Evolutionary conservation across 2,888 invertebrate species (phyloP), one percentile per base, ranked within the genome.

Genomic region (Sinotaia quadrata): DNA sequence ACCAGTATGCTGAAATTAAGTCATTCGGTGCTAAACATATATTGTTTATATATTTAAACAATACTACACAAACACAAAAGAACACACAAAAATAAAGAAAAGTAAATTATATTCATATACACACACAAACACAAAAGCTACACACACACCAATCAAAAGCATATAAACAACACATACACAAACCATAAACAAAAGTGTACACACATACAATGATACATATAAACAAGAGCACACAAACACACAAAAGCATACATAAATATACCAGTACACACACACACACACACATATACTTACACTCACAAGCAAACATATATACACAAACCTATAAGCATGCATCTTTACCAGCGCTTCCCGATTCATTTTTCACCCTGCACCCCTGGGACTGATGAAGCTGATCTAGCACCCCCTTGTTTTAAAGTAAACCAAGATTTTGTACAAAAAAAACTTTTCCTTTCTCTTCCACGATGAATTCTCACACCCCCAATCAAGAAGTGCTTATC

Each of bases 241-340:
- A 60, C 29, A 60, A 21, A 37, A 5, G 27, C 27, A 59, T 29
- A 41, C 41, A 59, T 24, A 59, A 4, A 36, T n/a, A n/a, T n/a
- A n/a, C n/a, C n/a, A n/a, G n/a, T 18, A 41, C 41, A 59, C 60
- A 61, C 61, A 47, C 21, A 61, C 44, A 61, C 49, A 59, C 37
- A 37, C 41, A 59, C 41, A 59, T 33, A 59, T 29, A 37, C 41
- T 41, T 33, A 59, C 59, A 41, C 41, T 41, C 41, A 41, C 41
- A 37, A 24, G 27, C 41, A 59, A 41, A 59, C 41, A 59, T 31
- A 29, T 37, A 58, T 31, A 34, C 58, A 58, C 31, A 58, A 21
- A 34, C 58, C 33, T 31, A 58, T 24, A 58, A 21, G 31, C 49
- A 49, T 24, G 24, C 49, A 49, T 24, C n/a, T 24, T 21, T 24